Evolutionary conservation across 2,888 invertebrate species (phyloP).

Genomic region (Anarsia innoxiella): DNA sequence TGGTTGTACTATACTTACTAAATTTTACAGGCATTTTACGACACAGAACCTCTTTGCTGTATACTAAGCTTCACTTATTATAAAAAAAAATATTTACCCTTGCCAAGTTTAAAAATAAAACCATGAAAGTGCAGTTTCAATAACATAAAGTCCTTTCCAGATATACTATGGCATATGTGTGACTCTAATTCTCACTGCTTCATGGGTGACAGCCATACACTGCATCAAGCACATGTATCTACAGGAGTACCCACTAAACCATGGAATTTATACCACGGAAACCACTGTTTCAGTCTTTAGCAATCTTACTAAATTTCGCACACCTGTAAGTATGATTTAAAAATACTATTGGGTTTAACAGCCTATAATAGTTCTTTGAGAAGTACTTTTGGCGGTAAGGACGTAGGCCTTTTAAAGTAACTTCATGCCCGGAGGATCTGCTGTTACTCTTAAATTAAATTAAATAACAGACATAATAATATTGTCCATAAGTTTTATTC

Average conservation of each 20-base stretch:
- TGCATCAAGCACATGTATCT: slow-evolving; percentile 91
- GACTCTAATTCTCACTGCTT: slow-evolving; percentile 88
- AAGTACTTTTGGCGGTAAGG: no score
- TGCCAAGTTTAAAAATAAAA: no score
- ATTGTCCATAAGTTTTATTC: no score
- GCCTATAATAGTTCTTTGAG: no score
- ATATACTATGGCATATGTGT: slow-evolving; percentile 93
- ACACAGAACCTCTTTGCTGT: no score
- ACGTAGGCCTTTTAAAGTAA: no score
- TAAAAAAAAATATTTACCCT: background rate
- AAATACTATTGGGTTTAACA: no score
- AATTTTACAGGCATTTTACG: no score
- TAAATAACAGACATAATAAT: no score
- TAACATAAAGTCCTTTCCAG: slow-evolving; percentile 55
- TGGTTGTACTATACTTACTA: background rate
- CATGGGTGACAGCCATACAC: slow-evolving; percentile 95
- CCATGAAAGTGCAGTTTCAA: background rate
- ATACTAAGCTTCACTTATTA: no score
- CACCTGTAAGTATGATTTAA: slow-evolving; percentile 43
- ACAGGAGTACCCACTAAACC: slow-evolving; percentile 59
- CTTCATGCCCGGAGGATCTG: no score
- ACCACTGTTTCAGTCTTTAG: slow-evolving; percentile 34
- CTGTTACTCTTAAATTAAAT: no score
- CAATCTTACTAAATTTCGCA: slow-evolving; percentile 48
- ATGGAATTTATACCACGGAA: slow-evolving; percentile 59